Conservation (phyloP, 2,113 vertebrate genomes). For the Pedetes capensis region DNA sequence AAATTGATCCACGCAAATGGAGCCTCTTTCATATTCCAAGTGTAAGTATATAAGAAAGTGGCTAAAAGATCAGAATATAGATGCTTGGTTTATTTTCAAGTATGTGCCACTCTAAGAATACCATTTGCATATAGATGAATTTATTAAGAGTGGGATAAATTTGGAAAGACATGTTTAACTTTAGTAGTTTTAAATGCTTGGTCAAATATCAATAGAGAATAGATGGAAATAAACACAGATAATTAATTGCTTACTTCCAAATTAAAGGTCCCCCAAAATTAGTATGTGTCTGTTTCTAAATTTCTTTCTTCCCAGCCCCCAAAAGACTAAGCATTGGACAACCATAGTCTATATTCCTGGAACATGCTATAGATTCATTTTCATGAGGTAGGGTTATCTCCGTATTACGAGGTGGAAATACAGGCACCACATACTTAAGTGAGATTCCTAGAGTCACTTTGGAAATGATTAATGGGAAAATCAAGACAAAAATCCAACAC, state of each 20-base stretch:
- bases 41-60: slow-evolving; percentile 9
- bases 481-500: slow-evolving; percentile 22
- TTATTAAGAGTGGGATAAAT: slow-evolving; percentile 15
- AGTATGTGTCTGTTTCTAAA: background rate
- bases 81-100: slow-evolving; percentile 22
- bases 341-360: background rate
- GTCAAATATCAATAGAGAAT: slow-evolving; percentile 33
- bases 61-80: slow-evolving; percentile 13
- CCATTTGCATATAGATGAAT: background rate
- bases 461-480: slow-evolving; percentile 39
- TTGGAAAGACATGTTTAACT: slow-evolving; percentile 44
- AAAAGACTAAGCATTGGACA: background rate
- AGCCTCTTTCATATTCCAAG: background rate
- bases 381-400: slow-evolving; percentile 58
- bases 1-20: slow-evolving; percentile 4
- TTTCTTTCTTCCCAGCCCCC: background rate
- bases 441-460: slow-evolving; percentile 37
- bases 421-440: slow-evolving; percentile 18
- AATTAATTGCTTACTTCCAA: slow-evolving; percentile 13
- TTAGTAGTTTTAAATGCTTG: slow-evolving; percentile 34
- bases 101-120: background rate
- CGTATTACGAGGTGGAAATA: background rate
- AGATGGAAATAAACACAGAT: slow-evolving; percentile 33
- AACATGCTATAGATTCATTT: background rate
- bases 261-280: slow-evolving; percentile 19